Evolutionary conservation across 2,888 invertebrate species (phyloP).

Genomic region (Bruchidius siliquastri): DNA sequence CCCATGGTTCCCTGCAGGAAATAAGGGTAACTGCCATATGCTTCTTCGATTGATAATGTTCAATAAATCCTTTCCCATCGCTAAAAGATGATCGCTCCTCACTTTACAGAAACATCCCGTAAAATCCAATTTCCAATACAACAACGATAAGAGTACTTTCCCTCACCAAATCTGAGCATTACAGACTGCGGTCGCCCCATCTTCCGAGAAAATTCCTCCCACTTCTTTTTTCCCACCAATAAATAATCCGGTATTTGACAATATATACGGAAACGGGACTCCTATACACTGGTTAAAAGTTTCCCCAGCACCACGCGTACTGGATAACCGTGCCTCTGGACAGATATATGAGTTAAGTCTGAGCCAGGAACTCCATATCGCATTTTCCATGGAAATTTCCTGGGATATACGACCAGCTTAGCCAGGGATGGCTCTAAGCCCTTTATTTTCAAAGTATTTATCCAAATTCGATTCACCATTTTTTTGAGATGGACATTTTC

Average conservation of each 20-base stretch:
- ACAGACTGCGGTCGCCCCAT: not conserved
- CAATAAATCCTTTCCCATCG: no score
- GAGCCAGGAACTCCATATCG: constrained; percentile 29
- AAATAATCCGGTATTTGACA: constrained; percentile 31
- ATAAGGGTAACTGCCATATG: no score
- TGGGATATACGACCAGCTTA: not conserved
- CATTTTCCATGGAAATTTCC: not conserved
- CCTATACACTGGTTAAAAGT: constrained; percentile 34
- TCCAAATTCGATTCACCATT: not conserved
- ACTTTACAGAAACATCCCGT: not conserved
- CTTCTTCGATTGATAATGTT: no score
- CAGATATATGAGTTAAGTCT: constrained; percentile 37
- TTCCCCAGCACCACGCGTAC: constrained; percentile 21
- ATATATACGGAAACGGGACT: constrained; percentile 29
- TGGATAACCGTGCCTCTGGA: constrained; percentile 31
- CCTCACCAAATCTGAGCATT: not conserved
- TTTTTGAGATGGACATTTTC: no score
- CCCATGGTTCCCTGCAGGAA: no score
- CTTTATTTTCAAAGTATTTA: not conserved
- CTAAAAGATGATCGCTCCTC: no score
- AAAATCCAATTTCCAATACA: not conserved
- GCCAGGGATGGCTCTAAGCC: not conserved
- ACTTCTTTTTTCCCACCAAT: constrained; percentile 25
- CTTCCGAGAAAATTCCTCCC: not conserved
- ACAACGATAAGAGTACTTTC: not conserved